Percentiles rank a stretch among this genome's conserved stretches.
Conservation (phyloP, 2,888 invertebrate genomes). For the Scaptomyza tumidula region DNA sequence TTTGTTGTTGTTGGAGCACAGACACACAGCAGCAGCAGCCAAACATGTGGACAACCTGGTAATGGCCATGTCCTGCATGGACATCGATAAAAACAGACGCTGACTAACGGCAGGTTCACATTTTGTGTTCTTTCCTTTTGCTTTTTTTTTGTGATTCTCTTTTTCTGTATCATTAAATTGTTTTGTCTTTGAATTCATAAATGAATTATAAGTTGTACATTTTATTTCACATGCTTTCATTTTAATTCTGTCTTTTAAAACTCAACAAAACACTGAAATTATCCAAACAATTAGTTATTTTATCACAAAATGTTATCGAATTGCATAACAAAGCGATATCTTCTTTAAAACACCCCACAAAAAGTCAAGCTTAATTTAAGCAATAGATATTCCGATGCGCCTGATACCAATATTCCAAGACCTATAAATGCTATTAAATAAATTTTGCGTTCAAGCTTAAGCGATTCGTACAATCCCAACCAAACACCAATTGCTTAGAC, state of each 20-base stretch:
- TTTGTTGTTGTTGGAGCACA: not conserved
- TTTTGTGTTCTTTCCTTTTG: not conserved
- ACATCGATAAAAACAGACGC: slow-evolving; percentile 59
- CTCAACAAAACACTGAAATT: no score
- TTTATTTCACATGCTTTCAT: no score
- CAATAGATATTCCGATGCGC: not conserved
- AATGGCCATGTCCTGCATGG: slow-evolving; percentile 51
- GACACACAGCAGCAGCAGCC: slow-evolving; percentile 14
- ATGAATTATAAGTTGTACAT: no score
- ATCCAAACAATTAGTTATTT: no score
- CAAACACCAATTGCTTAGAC: not conserved
- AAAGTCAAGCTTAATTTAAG: not conserved
- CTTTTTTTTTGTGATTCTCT: not conserved
- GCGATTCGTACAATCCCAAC: not conserved
- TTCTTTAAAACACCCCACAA: no score
- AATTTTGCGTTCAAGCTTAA: slow-evolving; percentile 26
- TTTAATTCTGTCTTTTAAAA: no score
- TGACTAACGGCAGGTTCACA: slow-evolving; percentile 37
- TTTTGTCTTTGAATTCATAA: no score
- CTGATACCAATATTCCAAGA: slow-evolving; percentile 1
- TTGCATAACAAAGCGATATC: not conserved
- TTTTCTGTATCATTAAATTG: not conserved
- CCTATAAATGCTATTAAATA: slow-evolving; percentile 8
- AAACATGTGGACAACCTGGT: slow-evolving; percentile 55
- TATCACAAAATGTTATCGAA: not conserved